These are phyloP conservation scores for Sebastes nivosus DNA, from an alignment of 2,797 vertebrate genomes.

Conservation along the genomic window DNA sequence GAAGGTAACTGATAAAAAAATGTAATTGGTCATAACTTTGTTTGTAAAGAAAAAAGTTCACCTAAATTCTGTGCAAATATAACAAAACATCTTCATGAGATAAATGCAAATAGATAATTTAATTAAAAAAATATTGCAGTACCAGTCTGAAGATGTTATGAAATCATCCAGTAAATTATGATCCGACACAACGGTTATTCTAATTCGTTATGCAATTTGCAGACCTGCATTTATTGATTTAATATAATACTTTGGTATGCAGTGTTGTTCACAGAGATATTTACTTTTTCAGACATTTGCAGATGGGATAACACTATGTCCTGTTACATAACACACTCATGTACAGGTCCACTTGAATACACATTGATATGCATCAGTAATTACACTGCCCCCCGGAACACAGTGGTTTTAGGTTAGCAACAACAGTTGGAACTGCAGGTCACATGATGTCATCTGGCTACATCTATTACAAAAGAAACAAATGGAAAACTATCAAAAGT, in stretches of 20 bases:
- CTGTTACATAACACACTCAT: not conserved
- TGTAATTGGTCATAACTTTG: not conserved
- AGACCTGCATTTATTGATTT: constrained; percentile 30
- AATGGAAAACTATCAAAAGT: not conserved
- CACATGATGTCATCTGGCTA: not conserved
- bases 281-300: constrained; percentile 8
- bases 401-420: not conserved
- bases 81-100: not conserved
- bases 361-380: not conserved
- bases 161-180: not conserved
- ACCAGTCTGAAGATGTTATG: constrained; percentile 5
- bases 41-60: not conserved
- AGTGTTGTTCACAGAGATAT: not conserved
- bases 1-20: not conserved
- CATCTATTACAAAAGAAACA: not conserved
- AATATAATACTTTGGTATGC: not conserved
- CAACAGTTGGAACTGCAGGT: not conserved
- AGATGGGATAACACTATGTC: not conserved
- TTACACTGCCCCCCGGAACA: not conserved
- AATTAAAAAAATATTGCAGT: constrained; percentile 15
- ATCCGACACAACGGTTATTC: not conserved
- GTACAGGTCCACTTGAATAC: not conserved
- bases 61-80: not conserved
- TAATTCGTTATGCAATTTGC: constrained; percentile 1
- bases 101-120: constrained; percentile 15